phyloP scores from a whole-genome alignment of 2,113 vertebrate genomes.

The Ellobius talpinus region DNA sequence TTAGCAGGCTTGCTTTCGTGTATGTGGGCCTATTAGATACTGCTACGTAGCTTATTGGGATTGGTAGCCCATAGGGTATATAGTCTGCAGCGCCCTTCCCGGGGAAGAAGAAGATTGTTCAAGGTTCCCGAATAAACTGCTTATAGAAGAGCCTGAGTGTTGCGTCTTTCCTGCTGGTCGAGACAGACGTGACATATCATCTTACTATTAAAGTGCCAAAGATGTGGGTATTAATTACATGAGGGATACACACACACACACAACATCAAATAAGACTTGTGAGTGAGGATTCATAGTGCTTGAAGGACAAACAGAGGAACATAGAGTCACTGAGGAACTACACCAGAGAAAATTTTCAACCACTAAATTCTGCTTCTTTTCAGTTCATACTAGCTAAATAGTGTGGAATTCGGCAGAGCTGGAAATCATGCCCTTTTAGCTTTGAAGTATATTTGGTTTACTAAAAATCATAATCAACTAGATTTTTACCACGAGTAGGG shows the following conservation, averaged over 20 bases:
- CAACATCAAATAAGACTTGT: not conserved
- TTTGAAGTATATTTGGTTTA: not conserved
- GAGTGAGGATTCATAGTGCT: no score
- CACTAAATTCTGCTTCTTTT: not conserved
- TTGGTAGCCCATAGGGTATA: no score
- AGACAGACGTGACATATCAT: no score
- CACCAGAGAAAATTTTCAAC: not conserved
- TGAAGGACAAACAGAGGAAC: not conserved
- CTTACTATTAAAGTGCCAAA: not conserved
- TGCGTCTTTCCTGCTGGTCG: no score
- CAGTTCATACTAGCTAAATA: not conserved
- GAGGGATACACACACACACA: no score
- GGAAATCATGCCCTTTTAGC: not conserved
- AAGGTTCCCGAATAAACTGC: no score
- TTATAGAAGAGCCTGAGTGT: no score
- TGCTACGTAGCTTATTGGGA: no score
- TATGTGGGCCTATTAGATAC: no score
- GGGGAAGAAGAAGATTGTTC: no score
- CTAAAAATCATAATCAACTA: not conserved
- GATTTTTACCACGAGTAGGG: not conserved
- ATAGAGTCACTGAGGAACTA: not conserved
- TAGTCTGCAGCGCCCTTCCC: no score
- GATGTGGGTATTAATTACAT: not conserved
- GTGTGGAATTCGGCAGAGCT: rapidly evolving
- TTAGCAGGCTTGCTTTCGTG: no score